Evolutionary conservation across 2,113 vertebrate species (phyloP).

Genomic region (Bubo bubo): DNA sequence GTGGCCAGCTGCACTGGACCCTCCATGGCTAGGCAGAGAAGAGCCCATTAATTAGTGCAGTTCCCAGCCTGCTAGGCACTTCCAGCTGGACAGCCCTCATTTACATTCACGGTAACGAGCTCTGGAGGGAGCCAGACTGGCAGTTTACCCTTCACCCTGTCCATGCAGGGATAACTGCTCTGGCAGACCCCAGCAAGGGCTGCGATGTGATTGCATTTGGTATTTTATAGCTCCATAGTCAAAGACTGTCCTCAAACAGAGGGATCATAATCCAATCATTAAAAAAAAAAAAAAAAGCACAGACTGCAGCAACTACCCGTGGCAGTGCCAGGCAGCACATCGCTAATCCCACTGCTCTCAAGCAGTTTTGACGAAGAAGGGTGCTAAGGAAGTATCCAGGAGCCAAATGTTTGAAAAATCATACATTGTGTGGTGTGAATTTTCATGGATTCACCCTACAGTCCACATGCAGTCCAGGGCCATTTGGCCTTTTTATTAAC

Average conservation of each 20-base stretch:
- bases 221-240: rapidly evolving
- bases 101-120: rapidly evolving
- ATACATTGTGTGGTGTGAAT: neutral
- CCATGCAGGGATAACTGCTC: no score
- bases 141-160: neutral
- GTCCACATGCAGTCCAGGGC: neutral
- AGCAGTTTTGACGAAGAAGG: neutral
- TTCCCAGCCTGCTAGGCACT: neutral
- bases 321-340: neutral
- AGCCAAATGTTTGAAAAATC: neutral
- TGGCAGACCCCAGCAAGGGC: neutral
- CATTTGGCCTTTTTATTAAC: neutral
- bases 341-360: rapidly evolving
- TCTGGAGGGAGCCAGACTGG: neutral
- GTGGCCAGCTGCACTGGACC: slow-evolving; percentile 77
- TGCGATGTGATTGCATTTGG: rapidly evolving
- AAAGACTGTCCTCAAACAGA: neutral
- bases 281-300: neutral
- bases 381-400: neutral
- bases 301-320: rapidly evolving
- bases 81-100: neutral
- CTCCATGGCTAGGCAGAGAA: slow-evolving; percentile 76
- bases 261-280: rapidly evolving
- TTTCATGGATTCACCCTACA: neutral
- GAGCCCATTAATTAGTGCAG: neutral